These are phyloP conservation scores for Mustela lutreola DNA, from an alignment of 2,113 vertebrate species.

Conservation along the genomic window DNA sequence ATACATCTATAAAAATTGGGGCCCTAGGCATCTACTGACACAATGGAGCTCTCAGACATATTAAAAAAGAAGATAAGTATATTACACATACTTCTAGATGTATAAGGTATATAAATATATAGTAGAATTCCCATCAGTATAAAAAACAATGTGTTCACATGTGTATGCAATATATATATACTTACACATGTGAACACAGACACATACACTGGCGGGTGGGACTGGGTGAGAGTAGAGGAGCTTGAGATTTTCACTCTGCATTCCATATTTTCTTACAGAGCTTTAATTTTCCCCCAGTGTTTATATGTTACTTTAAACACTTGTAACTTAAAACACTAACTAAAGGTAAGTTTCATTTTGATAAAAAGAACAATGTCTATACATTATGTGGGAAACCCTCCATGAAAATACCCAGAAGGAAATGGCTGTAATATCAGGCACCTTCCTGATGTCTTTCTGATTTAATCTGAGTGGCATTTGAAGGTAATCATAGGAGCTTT, in stretches of 20 bases:
- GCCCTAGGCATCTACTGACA: background rate
- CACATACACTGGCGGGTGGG: background rate
- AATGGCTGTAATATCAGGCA: background rate
- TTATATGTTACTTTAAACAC: background rate
- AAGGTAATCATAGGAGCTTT: conserved; percentile 21
- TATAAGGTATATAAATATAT: background rate
- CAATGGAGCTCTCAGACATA: background rate
- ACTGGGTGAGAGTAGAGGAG: background rate
- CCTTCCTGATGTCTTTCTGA: background rate
- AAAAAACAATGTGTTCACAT: background rate
- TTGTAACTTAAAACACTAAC: conserved; percentile 8
- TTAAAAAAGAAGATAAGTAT: background rate
- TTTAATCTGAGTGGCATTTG: conserved; percentile 20
- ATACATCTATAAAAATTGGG: background rate
- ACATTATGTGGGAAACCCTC: background rate
- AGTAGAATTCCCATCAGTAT: background rate
- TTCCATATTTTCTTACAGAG: background rate
- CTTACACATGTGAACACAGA: background rate
- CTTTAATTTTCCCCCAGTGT: background rate
- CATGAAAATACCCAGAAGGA: background rate
- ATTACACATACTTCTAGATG: background rate
- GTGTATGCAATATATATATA: background rate
- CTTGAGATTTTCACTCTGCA: background rate
- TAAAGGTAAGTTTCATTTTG: conserved; percentile 49
- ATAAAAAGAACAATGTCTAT: conserved; percentile 24